Evolutionary conservation across 1,140 invertebrate species (phyloP).

Genomic region (Dinoponera quadriceps): DNA sequence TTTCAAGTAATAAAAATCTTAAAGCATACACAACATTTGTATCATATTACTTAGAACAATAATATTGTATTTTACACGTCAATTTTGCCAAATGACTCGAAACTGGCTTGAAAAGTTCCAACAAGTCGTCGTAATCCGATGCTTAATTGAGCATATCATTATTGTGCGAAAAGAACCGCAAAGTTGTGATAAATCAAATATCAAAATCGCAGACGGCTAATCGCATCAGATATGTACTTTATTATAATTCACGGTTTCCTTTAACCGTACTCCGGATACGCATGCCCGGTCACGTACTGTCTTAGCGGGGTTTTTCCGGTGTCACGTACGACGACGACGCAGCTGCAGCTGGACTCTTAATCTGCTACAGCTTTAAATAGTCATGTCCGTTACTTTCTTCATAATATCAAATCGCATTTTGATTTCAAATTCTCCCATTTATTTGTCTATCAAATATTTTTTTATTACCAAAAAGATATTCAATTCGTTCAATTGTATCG

Average conservation of each 20-base stretch:
- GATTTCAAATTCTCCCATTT: background rate
- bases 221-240: constrained; percentile 77
- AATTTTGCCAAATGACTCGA: background rate
- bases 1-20: background rate
- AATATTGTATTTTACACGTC: background rate
- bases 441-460: background rate
- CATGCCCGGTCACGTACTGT: constrained; percentile 82
- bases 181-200: constrained; percentile 24
- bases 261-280: constrained; percentile 78
- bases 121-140: background rate
- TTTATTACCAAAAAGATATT: background rate
- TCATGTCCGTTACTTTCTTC: constrained; percentile 62
- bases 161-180: background rate
- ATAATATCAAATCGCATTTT: constrained; percentile 11
- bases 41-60: background rate
- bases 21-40: background rate
- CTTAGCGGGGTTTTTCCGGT: constrained; percentile 75
- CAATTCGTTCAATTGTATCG: too few relatives aligned
- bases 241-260: constrained; percentile 82
- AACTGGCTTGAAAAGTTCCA: background rate
- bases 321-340: constrained; percentile 75
- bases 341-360: constrained; percentile 68
- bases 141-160: too few relatives aligned
- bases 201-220: constrained; percentile 68
- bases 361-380: constrained; percentile 61